phyloP scores from a whole-genome alignment of 30 jellyfish, hydroid and myxozoan genomes.

The Rhopilema esculentum region DNA sequence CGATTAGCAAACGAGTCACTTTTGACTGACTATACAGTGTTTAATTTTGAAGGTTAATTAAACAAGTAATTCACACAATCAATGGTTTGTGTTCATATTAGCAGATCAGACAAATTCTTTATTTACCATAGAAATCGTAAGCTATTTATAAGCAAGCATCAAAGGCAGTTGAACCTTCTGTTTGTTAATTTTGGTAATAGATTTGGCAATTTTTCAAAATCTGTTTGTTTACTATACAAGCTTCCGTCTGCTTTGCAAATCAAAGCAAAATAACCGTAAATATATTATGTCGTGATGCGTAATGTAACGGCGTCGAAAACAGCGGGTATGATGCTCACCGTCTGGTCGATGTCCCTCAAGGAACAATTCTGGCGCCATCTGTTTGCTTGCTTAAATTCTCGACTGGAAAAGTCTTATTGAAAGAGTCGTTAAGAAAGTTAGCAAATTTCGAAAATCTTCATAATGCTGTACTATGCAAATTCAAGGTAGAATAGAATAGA shows the following conservation, averaged over 20 bases:
- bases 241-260: background rate
- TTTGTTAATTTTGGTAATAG: background rate
- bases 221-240: background rate
- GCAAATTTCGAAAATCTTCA: slow-evolving; percentile 21
- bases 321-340: slow-evolving; percentile 12
- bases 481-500: background rate
- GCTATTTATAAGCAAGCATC: background rate
- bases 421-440: slow-evolving; percentile 13
- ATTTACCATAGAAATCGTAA: background rate
- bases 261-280: background rate
- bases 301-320: slow-evolving; percentile 20
- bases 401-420: background rate
- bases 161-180: background rate
- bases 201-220: background rate
- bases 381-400: background rate
- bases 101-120: background rate
- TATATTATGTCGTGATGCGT: background rate
- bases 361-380: slow-evolving; percentile 16
- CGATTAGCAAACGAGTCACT: background rate
- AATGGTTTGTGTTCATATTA: background rate
- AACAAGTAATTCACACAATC: background rate
- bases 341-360: background rate
- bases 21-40: too few relatives aligned
- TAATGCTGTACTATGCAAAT: background rate
- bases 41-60: background rate